Evolutionary conservation across 1,140 invertebrate genomes (phyloP).

Genomic region (Macrobrachium nipponense): DNA sequence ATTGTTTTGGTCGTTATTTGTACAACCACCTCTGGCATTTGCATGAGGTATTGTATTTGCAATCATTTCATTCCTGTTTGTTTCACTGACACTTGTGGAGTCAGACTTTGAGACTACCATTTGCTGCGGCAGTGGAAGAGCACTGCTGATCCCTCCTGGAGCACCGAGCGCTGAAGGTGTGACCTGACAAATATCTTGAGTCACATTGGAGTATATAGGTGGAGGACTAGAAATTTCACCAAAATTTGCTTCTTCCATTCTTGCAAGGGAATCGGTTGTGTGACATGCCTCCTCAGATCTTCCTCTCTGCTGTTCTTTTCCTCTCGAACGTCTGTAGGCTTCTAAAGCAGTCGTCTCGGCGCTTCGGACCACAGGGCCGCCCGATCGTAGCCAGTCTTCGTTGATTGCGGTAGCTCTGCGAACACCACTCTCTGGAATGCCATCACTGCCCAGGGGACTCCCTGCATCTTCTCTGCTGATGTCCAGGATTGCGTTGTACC

Average conservation of each 20-base stretch:
- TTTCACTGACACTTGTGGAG: not conserved
- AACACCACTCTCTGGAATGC: constrained; percentile 1
- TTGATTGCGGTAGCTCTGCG: constrained; percentile 5
- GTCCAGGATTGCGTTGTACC: constrained; percentile 25
- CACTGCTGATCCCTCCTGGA: no score
- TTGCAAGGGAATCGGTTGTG: constrained; percentile 39
- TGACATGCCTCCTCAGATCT: constrained; percentile 60
- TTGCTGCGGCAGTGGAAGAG: not conserved
- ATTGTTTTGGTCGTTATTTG: constrained; percentile 25
- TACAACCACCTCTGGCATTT: not conserved
- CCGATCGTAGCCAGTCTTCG: constrained; percentile 6
- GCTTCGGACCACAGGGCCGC: constrained; percentile 4
- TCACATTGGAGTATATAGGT: no score
- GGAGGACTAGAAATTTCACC: constrained; percentile 1
- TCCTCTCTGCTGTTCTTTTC: constrained; percentile 44
- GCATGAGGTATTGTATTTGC: not conserved
- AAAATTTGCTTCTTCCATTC: constrained; percentile 24
- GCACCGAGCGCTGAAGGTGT: no score
- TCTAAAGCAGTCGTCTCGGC: constrained; percentile 38
- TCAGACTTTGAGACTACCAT: not conserved
- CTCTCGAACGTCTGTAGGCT: constrained; percentile 30
- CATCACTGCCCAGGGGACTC: constrained; percentile 19
- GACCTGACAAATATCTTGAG: no score
- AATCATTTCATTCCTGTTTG: not conserved
- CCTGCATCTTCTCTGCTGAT: constrained; percentile 22